Evolutionary conservation across 2,888 invertebrate species (phyloP).

Genomic region (Apocheima hispidaria): DNA sequence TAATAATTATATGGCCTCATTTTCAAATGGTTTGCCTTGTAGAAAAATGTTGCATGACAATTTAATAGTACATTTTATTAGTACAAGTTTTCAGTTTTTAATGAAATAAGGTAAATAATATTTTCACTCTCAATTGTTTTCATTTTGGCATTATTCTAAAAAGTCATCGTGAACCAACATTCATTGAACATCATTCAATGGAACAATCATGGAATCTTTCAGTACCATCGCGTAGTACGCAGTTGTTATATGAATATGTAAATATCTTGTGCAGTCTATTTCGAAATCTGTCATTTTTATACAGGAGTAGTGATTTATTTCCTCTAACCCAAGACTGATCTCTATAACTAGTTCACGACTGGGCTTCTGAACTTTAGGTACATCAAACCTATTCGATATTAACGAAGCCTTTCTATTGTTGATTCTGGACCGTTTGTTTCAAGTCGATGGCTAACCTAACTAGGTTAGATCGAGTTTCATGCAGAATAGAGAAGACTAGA

Average conservation of each 20-base stretch:
- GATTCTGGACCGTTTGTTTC: conserved; percentile 58
- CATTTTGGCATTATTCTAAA: neutral
- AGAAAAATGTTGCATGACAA: no score
- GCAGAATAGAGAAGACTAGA: neutral
- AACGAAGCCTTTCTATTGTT: conserved; percentile 52
- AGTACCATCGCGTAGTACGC: conserved; percentile 24
- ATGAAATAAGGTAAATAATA: no score
- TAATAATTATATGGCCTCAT: no score
- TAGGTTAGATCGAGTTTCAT: conserved; percentile 5
- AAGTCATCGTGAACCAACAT: neutral
- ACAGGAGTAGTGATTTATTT: conserved; percentile 68
- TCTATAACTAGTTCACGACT: conserved; percentile 68
- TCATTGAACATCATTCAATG: neutral
- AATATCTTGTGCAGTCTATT: conserved; percentile 38
- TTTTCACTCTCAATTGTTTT: neutral
- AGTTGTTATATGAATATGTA: conserved; percentile 37
- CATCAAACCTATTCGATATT: conserved; percentile 45
- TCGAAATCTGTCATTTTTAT: conserved; percentile 57
- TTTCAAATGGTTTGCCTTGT: no score
- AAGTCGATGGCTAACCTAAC: conserved; percentile 43
- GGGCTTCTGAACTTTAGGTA: conserved; percentile 56
- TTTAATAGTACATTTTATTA: conserved; percentile 29
- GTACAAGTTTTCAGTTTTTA: conserved; percentile 21
- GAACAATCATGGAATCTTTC: conserved; percentile 41
- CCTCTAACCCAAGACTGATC: conserved; percentile 81